Evolutionary conservation across 2,888 invertebrate genomes (phyloP).

Genomic region (Busseola fusca): DNA sequence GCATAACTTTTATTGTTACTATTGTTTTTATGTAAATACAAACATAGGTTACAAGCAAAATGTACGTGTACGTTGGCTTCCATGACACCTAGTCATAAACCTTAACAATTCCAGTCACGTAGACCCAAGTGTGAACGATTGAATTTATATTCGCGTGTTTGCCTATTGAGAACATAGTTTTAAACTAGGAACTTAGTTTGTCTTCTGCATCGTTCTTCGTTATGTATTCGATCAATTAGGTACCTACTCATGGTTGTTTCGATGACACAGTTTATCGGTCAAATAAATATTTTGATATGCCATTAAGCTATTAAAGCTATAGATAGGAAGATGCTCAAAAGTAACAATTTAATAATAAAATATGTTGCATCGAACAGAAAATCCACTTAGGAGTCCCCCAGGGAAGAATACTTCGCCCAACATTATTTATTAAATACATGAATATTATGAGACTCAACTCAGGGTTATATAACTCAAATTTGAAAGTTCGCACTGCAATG

Average conservation of each 20-base stretch:
- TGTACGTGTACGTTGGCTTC: constrained; percentile 42
- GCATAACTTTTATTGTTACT: constrained; percentile 40
- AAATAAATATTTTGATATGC: constrained; percentile 1
- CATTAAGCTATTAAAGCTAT: background rate
- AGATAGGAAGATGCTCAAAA: background rate
- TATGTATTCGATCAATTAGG: constrained; percentile 14
- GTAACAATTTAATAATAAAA: background rate
- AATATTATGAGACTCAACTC: background rate
- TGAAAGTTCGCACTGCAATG: constrained; percentile 13
- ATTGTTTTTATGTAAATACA: constrained; percentile 56
- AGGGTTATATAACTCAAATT: background rate
- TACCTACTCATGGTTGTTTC: constrained; percentile 5
- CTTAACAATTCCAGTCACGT: constrained; percentile 68
- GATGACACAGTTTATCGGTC: constrained; percentile 5
- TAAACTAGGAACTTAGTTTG: constrained; percentile 30
- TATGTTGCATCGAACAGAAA: background rate
- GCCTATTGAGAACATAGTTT: constrained; percentile 60
- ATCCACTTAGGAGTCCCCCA: background rate
- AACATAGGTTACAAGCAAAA: constrained; percentile 41
- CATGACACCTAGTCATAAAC: constrained; percentile 67
- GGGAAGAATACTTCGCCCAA: background rate
- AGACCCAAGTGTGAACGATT: constrained; percentile 63
- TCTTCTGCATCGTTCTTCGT: constrained; percentile 6
- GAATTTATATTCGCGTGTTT: constrained; percentile 65
- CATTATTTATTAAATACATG: background rate